Conservation (phyloP, 2,888 invertebrate species). For the Cepaea hortensis region DNA sequence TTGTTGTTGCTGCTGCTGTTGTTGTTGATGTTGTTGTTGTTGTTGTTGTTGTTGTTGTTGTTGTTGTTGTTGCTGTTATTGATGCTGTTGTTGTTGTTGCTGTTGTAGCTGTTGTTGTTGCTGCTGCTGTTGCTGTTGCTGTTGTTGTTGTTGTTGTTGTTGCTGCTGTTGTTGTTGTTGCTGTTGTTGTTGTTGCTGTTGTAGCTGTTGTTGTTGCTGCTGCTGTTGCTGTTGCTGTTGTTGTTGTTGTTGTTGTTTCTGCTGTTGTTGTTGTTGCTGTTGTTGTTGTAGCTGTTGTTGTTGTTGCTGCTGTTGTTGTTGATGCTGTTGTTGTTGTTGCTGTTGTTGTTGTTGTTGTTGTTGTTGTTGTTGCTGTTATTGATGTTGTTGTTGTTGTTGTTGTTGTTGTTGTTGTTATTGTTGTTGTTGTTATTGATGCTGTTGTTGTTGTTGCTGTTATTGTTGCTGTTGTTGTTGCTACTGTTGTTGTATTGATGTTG, state of each 20-base stretch:
- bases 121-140: neutral
- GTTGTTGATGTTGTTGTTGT: neutral
- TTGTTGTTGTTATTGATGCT: no score
- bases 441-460: no score
- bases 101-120: no score
- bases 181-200: no score
- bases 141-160: neutral
- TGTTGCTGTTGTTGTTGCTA: neutral
- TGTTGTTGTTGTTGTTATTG: neutral
- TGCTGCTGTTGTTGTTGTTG: no score
- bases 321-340: neutral
- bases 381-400: neutral
- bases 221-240: no score
- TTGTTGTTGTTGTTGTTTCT: no score
- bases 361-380: neutral
- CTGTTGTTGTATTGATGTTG: neutral
- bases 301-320: neutral
- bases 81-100: no score
- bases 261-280: no score
- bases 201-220: no score
- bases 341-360: neutral
- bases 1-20: neutral
- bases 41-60: no score
- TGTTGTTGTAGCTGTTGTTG: neutral
- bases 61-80: no score